Base-by-base conservation (phyloP, 2,113 vertebrate species). In the Xerus inauris region DNA sequence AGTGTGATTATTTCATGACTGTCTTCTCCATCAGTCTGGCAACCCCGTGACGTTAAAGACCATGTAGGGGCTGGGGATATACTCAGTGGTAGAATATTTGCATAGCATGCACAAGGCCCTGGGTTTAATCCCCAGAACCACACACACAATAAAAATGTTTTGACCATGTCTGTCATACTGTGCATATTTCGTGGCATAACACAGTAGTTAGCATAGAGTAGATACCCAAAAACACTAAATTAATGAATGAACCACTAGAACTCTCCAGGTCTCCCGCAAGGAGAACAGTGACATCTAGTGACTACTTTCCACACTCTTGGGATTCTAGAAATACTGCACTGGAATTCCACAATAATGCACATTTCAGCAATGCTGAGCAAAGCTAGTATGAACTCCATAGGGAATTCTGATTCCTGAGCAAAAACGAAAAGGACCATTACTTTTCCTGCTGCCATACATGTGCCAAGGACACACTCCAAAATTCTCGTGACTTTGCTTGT, bases 261-360 rank as follows among this genome's bases (percentile, higher is more conserved):
- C 19, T n/a, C 24, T 22, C 38, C 20, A 32, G 38, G 20, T 49
- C 54, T 96, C 95, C 95, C 93, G 3, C 89, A 97, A 97, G 98
- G 97, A 96, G 96, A 98, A 98, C 94, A 98, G 97, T 97, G 98
- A 98, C 98, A 98, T 98, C 98, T 98, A 98, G 98, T 96, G 98
- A 95, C 91, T 73, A 40, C 49, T 47, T 93, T 35, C 75, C 75
- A 51, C 38, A 57, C 26, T 62, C 64, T 10, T 22, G n/a, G 72
- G 49, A 38, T 87, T 87, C 85, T 91, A 71, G 32, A 77, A 92
- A 87, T 30, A 49, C 51, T 22, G 84, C 14, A 14, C 30, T 67
- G 28, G 45, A 62, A 57, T 83, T 89, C 64, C 22, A 26, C 86
- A 77, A 64, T 64, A 67, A 0, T 49, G 35, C 86, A 17, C 62